These are phyloP conservation scores for Drosophila obscura DNA, from an alignment of 1,140 invertebrate species.

Conservation along the genomic window DNA sequence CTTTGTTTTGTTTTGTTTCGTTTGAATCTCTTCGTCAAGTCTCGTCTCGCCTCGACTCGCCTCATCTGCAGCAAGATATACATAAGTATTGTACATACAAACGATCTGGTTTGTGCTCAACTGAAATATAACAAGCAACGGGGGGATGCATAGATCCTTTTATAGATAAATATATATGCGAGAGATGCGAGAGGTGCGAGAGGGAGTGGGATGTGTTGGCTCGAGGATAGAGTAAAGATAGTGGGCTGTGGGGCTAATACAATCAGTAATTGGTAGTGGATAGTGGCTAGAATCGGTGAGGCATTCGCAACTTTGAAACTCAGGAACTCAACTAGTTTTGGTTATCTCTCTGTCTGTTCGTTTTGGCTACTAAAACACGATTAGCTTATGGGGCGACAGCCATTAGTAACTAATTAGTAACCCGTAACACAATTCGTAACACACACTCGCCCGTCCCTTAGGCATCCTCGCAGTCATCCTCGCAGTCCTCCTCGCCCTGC, in stretches of 20 bases:
- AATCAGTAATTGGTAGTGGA: constrained; percentile 30
- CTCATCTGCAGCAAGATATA: neutral
- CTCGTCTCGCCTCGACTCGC: constrained; percentile 13
- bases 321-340: constrained; percentile 33
- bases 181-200: constrained; percentile 7
- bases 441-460: constrained; percentile 5
- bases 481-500: constrained; percentile 54
- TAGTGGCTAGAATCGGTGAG: constrained; percentile 70
- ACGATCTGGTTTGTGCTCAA: constrained; percentile 10
- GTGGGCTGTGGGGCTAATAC: constrained; percentile 16
- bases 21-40: constrained; percentile 37
- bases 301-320: constrained; percentile 65
- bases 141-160: no score
- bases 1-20: constrained; percentile 1
- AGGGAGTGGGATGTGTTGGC: constrained; percentile 23
- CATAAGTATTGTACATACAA: neutral
- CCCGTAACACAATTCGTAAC: constrained; percentile 19
- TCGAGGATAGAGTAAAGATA: constrained; percentile 21
- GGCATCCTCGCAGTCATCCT: constrained; percentile 65
- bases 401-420: constrained; percentile 52
- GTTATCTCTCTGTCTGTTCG: constrained; percentile 16
- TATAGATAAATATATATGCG: constrained; percentile 13
- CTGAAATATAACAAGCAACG: constrained; percentile 36
- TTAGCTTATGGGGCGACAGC: constrained; percentile 32
- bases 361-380: constrained; percentile 40